Evolutionary conservation across 1,140 invertebrate genomes (phyloP).

Genomic region (Tetramorium simillimum): DNA sequence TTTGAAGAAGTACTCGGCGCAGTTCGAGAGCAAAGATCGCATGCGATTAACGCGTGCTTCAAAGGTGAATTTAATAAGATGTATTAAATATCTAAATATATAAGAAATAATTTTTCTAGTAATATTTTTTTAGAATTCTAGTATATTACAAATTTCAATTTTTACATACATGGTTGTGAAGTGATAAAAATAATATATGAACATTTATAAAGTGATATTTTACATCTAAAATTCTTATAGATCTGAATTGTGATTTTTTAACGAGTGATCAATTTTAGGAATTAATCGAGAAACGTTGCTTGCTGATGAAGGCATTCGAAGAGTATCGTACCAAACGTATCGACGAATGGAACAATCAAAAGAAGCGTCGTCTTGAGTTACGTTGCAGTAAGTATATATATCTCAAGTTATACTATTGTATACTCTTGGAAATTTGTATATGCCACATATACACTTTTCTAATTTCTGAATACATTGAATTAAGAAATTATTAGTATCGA

Average conservation of each 20-base stretch:
- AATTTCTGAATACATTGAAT: neutral
- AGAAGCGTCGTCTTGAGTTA: constrained; percentile 92
- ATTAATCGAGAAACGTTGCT: constrained; percentile 96
- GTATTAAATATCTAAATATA: neutral
- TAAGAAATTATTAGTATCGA: neutral
- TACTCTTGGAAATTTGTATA: constrained; percentile 22
- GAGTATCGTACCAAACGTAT: constrained; percentile 91
- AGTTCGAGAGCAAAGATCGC: constrained; percentile 98
- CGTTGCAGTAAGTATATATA: constrained; percentile 91
- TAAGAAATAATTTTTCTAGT: neutral
- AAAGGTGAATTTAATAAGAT: constrained; percentile 87
- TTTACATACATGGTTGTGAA: neutral
- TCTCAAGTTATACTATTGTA: constrained; percentile 35
- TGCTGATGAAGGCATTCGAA: constrained; percentile 95
- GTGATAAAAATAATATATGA: neutral
- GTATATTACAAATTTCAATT: neutral
- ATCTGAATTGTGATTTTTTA: neutral
- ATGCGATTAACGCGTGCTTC: constrained; percentile 96
- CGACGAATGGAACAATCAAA: constrained; percentile 91
- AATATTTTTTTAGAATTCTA: neutral
- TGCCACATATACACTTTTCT: neutral
- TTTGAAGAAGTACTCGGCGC: constrained; percentile 97
- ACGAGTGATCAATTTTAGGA: constrained; percentile 87
- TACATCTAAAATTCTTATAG: constrained; percentile 5
- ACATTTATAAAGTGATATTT: neutral